Percentiles rank a stretch among this genome's conserved stretches.
Evolutionary conservation across 2,113 vertebrate species (phyloP).

Genomic region (human (Homo sapiens)): DNA sequence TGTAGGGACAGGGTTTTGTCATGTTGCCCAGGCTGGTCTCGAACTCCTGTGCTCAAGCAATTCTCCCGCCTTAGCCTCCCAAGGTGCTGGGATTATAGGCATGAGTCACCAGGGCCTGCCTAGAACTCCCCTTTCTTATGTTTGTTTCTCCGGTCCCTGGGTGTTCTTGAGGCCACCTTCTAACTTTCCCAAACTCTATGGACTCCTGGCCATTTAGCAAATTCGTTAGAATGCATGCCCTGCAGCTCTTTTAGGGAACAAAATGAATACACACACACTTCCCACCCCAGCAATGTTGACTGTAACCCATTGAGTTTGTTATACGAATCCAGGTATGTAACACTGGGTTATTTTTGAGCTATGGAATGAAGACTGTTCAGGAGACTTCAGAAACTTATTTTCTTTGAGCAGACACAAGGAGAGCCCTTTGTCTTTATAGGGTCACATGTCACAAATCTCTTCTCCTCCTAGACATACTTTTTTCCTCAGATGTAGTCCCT

Average conservation of each 20-base stretch:
- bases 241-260: neutral
- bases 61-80: no score
- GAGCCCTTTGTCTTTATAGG: neutral
- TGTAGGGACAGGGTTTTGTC: no score
- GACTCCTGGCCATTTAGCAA: neutral
- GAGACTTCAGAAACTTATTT: slow-evolving; percentile 30
- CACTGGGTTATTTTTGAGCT: neutral
- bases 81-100: no score
- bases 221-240: neutral
- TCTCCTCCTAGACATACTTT: neutral
- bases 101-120: no score
- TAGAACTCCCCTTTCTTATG: no score
- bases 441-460: neutral
- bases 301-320: neutral
- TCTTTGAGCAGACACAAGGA: slow-evolving; percentile 23
- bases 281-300: neutral
- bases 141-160: neutral
- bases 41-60: no score
- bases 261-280: neutral
- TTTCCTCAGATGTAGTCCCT: neutral
- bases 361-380: neutral
- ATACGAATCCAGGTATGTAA: neutral
- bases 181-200: neutral
- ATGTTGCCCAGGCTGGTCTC: no score
- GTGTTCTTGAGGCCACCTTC: neutral